Conservation (phyloP, 2,113 vertebrate species). For the Nesogale talazaci region DNA sequence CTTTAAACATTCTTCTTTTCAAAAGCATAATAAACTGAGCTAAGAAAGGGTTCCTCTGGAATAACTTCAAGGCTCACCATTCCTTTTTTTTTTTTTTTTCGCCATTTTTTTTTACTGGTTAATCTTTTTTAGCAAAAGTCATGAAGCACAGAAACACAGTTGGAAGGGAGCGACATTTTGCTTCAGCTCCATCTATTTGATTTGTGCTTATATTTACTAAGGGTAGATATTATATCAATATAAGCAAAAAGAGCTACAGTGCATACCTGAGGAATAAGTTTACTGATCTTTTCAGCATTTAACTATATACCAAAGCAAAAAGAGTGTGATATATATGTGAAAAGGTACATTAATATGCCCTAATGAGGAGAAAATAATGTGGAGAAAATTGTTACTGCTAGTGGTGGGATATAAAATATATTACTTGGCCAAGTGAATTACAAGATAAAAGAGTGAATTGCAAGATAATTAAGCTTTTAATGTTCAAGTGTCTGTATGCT, state of each 20-base stretch:
- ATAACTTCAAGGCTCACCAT: not conserved
- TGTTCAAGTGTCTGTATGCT: too few relatives aligned
- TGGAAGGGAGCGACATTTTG: not conserved
- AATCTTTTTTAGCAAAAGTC: conserved; percentile 20
- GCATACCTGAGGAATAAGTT: not conserved
- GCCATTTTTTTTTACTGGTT: too few relatives aligned
- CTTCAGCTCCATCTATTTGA: not conserved
- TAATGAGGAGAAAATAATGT: too few relatives aligned
- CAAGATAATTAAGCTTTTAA: too few relatives aligned
- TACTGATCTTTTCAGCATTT: not conserved
- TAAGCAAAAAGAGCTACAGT: not conserved
- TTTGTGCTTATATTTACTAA: conserved; percentile 55
- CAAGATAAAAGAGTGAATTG: too few relatives aligned
- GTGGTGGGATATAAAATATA: too few relatives aligned
- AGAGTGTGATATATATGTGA: not conserved
- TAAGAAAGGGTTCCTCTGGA: not conserved
- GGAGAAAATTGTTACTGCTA: too few relatives aligned
- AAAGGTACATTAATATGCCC: too few relatives aligned
- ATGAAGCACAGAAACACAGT: not conserved
- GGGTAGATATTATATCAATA: not conserved
- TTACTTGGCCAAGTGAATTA: too few relatives aligned
- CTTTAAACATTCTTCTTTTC: not conserved
- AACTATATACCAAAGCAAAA: not conserved
- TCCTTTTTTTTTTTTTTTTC: too few relatives aligned
- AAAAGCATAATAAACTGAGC: conserved; percentile 1